Base-by-base conservation (phyloP, 1,140 invertebrate genomes). In the Hypsibius dujardini region DNA sequence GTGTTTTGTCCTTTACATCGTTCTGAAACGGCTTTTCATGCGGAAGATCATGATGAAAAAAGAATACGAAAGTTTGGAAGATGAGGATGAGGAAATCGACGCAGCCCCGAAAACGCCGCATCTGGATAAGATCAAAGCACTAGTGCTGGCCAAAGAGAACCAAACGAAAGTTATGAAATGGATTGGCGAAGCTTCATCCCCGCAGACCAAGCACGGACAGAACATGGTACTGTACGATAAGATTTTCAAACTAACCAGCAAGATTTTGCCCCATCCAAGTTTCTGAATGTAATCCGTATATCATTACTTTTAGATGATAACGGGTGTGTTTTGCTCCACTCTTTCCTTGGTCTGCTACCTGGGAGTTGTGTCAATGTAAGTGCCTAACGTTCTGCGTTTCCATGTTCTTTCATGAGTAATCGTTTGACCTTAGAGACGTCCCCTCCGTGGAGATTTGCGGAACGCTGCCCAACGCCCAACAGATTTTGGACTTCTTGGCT, bases 51-150 rank as follows among this genome's bases (percentile, higher is more conserved):
- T 7, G 45, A 12, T 14, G 42, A 12, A 42, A 42, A 42, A 42
- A 7, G 62, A 67, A 42, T 67, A 67, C 62, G 62, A 67, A 42
- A 67, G 62, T 42, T 42, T 67, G 62, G 62, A 67, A 42, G 62
- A 67, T 42, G 62, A 7, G 42, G 62, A 67, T 14, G 62, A 14
- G 12, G 62, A 14, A 7, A 7, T 42, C 12, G 62, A 67, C 62
- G 45, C 12, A 3, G 42, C 42, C 7, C 62, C 12, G n/a, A 56
- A 56, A 56, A 56, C 7, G 7, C 62, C 7, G 7, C 7, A 67
- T 42, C 7, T 67, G 62, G 62, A 67, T 42, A 67, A 67, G 62
- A 67, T 67, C 42, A 67, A 67, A 42, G 42, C 42, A 42, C 42
- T 67, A 42, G 62, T 67, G 12, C 3, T 14, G 3, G 62, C 7